These are phyloP conservation scores for Hecatera dysodea DNA, from an alignment of 2,888 invertebrate genomes.

Conservation along the genomic window DNA sequence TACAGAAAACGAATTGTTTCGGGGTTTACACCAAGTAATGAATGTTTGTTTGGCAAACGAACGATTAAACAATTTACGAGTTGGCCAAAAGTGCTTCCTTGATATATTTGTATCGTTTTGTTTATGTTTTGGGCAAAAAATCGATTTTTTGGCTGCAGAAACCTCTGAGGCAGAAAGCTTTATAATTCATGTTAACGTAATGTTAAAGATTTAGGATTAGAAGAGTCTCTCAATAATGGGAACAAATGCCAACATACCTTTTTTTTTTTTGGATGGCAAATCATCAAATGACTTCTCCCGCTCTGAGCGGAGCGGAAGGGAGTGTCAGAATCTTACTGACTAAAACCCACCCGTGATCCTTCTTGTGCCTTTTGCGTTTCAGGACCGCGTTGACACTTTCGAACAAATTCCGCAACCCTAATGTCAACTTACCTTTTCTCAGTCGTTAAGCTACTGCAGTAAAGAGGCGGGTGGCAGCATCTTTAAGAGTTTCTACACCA, in stretches of 20 bases:
- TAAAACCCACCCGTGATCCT: too few species aligned
- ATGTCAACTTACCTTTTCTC: constrained; percentile 14
- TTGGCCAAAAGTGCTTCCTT: constrained; percentile 49
- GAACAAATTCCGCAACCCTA: too few species aligned
- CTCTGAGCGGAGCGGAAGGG: too few species aligned
- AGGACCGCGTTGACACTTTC: too few species aligned
- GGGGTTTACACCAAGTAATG: constrained; percentile 63
- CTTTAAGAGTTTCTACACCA: background rate
- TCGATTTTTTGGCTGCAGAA: constrained; percentile 34
- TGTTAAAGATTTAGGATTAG: background rate
- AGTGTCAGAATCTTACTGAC: too few species aligned
- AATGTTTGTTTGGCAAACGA: constrained; percentile 62
- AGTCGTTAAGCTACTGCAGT: background rate
- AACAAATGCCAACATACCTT: too few species aligned
- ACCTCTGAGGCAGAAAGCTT: background rate
- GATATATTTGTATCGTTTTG: constrained; percentile 56
- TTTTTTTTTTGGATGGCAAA: too few species aligned
- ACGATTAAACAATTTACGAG: constrained; percentile 67
- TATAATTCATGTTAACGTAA: constrained; percentile 8
- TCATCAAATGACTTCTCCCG: too few species aligned
- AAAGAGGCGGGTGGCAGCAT: background rate
- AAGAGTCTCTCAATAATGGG: background rate
- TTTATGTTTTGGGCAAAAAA: constrained; percentile 48
- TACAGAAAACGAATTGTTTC: constrained; percentile 70
- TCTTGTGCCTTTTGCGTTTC: too few species aligned